These are phyloP conservation scores for Cheilosia scutellata DNA, from an alignment of 2,888 invertebrate genomes.

Conservation along the genomic window DNA sequence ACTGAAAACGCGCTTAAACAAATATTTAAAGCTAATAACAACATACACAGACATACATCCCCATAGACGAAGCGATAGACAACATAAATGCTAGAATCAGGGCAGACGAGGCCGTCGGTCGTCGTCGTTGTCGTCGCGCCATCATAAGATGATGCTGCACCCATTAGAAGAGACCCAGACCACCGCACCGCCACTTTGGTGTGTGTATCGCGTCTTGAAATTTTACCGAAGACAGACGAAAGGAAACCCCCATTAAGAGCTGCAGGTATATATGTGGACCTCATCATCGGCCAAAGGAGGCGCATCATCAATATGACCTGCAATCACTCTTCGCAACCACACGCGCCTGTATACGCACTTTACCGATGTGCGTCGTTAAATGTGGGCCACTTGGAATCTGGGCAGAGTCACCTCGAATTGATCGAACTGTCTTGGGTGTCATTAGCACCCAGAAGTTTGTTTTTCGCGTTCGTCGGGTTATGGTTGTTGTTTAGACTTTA, in stretches of 20 bases:
- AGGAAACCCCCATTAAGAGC: conserved; percentile 44
- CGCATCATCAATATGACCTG: conserved; percentile 57
- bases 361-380: conserved; percentile 37
- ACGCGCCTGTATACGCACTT: conserved; percentile 3
- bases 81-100: conserved; percentile 37
- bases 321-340: conserved; percentile 48
- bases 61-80: conserved; percentile 3
- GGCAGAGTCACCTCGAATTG: conserved; percentile 54
- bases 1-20: conserved; percentile 65
- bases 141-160: conserved; percentile 20
- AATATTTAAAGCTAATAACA: conserved; percentile 67
- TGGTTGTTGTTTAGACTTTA: conserved; percentile 71
- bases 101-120: conserved; percentile 44
- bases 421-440: conserved; percentile 65
- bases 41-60: conserved; percentile 36
- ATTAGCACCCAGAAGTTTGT: conserved; percentile 70
- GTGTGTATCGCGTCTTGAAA: conserved; percentile 9
- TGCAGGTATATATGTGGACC: neutral
- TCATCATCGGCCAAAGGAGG: conserved; percentile 6
- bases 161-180: conserved; percentile 33
- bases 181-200: conserved; percentile 46
- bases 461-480: conserved; percentile 51
- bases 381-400: conserved; percentile 69
- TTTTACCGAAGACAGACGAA: conserved; percentile 1
- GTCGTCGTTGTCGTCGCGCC: conserved; percentile 31